Base-by-base conservation (phyloP, 1,140 invertebrate genomes). In the Sarcophaga bullata region DNA sequence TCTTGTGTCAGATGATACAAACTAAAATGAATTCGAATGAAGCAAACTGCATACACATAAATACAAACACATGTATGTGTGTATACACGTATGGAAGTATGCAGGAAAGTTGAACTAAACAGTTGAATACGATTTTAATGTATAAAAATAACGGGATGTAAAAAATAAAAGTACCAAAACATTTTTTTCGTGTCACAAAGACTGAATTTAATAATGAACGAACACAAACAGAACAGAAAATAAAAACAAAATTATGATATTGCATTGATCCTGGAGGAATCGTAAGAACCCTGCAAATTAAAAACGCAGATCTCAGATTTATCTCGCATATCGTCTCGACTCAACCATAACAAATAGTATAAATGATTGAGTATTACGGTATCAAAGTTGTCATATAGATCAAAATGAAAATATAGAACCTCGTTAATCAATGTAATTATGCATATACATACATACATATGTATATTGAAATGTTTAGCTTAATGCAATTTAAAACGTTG, bases 121-220 rank as follows among this genome's bases (percentile, higher is more conserved):
- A 68, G 62, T 19, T 68, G 62, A 68, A 68, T 19, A 68, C 17
- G n/a, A 19, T 68, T 37, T 68, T 9, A 68, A 17, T 68, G 5
- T 68, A 68, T 68, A 68, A 68, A 68, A 68, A 68, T 68, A 68
- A 68, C 62, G 62, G 62, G 62, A 68, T 68, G 17, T 68, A 68
- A 68, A 19, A 68, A 68, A 68, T 37, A 19, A 68, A n/a, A 68
- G 7, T 68, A 68, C 17, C 62, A 68, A 68, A 17, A 68, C 58
- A 68, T 17, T 15, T 58, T n/a, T n/a, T 58, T n/a, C 10, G 17
- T 19, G 19, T 19, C 62, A 19, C 62, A 68, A 19, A 68, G 19
- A 19, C 15, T n/a, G 25, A 37, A 37, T 37, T 37, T 37, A 37
- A 37, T 37, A 37, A 37, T 4, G 25, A 37, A 1, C 25, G 25